Evolutionary conservation across 2,888 invertebrate species (phyloP).

Genomic region (Caenorhabditis sp.): DNA sequence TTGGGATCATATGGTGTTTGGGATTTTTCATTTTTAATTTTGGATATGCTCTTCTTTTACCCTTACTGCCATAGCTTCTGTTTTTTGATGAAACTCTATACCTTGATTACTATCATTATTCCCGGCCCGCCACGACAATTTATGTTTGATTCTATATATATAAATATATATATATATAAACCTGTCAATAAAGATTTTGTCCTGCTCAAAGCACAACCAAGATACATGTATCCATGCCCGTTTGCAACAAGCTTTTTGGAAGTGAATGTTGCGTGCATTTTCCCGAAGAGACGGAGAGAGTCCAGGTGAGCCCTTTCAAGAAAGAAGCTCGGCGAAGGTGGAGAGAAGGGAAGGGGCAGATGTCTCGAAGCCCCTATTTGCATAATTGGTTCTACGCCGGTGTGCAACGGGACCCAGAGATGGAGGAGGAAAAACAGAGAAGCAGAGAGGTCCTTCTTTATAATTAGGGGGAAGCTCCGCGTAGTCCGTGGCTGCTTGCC

Average conservation of each 20-base stretch:
- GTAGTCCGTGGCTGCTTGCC: too few species aligned
- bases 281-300: too few species aligned
- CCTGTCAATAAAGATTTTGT: constrained; percentile 23
- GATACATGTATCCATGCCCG: too few species aligned
- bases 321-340: too few species aligned
- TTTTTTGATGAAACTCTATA: constrained; percentile 37
- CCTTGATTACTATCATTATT: too few species aligned
- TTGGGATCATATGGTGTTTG: background rate
- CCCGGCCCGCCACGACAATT: background rate
- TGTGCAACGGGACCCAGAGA: constrained; percentile 12
- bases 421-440: too few species aligned
- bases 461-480: constrained; percentile 34
- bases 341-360: constrained; percentile 24
- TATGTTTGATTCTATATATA: background rate
- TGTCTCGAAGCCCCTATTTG: constrained; percentile 39
- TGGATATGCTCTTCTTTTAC: too few species aligned
- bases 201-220: too few species aligned
- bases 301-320: too few species aligned
- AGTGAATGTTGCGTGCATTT: too few species aligned
- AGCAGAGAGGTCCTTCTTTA: constrained; percentile 33
- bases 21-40: background rate
- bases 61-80: constrained; percentile 23
- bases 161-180: too few species aligned
- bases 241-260: too few species aligned
- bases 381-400: constrained; percentile 36